A percentile compares a stretch with the other conserved stretches of the same genome.
Conservation (phyloP, 1,140 invertebrate genomes). For the Alviniconcha marisindica region DNA sequence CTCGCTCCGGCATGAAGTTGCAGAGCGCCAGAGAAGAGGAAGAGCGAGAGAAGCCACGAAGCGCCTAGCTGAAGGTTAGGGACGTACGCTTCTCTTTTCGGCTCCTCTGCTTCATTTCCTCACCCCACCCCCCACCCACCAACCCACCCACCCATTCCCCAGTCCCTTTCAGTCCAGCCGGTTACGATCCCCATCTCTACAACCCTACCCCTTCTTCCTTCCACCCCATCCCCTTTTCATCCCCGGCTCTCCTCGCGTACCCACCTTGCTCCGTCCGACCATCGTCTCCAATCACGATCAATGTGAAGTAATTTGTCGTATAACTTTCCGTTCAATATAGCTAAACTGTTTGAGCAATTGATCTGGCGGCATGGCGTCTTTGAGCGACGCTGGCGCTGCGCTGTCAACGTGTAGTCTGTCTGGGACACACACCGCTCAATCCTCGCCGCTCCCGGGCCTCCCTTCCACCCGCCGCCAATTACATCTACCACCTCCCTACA, state of each 20-base stretch:
- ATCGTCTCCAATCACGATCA: constrained; percentile 6
- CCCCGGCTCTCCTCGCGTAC: neutral
- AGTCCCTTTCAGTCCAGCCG: no score
- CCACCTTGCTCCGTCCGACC: neutral
- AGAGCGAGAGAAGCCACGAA: no score
- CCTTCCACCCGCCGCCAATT: no score
- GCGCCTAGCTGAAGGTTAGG: no score
- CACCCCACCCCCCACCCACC: neutral
- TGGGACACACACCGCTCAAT: no score
- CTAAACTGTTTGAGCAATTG: constrained; percentile 29
- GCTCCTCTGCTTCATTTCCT: no score
- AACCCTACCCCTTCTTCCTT: neutral
- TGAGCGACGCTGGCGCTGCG: no score
- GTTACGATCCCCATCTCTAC: neutral
- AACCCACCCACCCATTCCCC: no score
- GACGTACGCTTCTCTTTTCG: neutral
- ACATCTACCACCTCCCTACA: no score
- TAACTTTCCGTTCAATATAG: constrained; percentile 17
- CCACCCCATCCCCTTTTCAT: neutral
- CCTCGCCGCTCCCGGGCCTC: no score
- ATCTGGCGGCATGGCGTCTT: neutral
- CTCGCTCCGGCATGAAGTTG: neutral
- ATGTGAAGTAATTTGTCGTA: constrained; percentile 23
- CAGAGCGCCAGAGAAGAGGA: no score
- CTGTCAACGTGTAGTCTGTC: no score